A percentile compares a stretch with the other conserved stretches of the same genome.
phyloP scores from a whole-genome alignment of 2,797 vertebrate species.

The Stomatorhinus walkeri region DNA sequence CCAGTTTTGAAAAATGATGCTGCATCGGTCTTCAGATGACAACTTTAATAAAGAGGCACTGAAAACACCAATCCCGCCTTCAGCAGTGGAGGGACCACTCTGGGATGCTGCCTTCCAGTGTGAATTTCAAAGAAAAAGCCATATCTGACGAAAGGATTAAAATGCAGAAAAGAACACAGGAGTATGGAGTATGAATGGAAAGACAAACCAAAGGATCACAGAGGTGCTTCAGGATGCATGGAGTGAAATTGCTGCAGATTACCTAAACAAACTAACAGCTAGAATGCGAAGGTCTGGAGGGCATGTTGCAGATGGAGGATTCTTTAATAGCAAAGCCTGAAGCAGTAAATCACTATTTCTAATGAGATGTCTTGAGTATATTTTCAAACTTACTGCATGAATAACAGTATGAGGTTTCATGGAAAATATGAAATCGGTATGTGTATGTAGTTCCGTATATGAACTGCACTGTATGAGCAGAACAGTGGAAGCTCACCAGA shows the following conservation, averaged over 20 bases:
- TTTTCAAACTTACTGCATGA: background rate
- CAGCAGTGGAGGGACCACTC: background rate
- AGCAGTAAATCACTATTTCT: background rate
- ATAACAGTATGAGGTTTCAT: background rate
- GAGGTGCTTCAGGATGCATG: background rate
- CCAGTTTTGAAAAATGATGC: background rate
- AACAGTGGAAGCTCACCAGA: slow-evolving; percentile 68
- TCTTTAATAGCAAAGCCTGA: background rate
- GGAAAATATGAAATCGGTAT: background rate
- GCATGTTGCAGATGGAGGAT: background rate
- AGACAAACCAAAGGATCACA: background rate
- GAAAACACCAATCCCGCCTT: background rate
- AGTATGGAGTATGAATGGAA: background rate
- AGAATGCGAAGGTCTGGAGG: background rate
- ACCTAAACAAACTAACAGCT: background rate
- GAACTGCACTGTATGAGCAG: background rate
- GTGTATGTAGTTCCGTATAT: background rate
- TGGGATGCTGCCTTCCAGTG: background rate
- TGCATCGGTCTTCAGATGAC: background rate
- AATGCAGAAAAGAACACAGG: background rate
- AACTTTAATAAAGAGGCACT: background rate
- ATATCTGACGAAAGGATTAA: background rate
- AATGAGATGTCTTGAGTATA: background rate
- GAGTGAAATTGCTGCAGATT: background rate
- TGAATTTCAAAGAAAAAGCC: background rate